Evolutionary conservation across 2,888 invertebrate species (phyloP), one percentile per base, ranked within the genome.

Genomic region (Heliconius aoede): DNA sequence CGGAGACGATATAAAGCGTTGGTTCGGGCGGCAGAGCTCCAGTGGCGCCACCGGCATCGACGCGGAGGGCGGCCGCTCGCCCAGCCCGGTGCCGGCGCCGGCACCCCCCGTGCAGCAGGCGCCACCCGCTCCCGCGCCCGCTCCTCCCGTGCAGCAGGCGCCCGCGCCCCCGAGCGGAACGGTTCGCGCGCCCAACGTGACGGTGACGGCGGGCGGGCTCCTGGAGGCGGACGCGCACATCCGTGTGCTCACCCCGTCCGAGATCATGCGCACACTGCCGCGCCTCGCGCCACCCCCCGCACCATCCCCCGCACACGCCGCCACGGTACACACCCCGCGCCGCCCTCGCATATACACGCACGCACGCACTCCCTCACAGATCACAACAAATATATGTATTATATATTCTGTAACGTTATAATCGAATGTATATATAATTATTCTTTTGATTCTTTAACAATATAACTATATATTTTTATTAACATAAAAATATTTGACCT

Each of bases 221-320:
- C 93, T 94, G 89, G 92, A 93, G 91, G 93, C 94, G 84, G 97
- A 97, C 95, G 97, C 97, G 94, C 97, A 97, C 95, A 97, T 97
- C 93, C 96, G 97, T 92, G 97, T 97, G 94, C 96, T 97, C 92
- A 97, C 97, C 88, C 97, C 97, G 88, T 97, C 97, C 86, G 97
- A 97, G 96, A 97, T 97, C 93, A 97, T 97, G 97, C 96, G 97
- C 96, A 97, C 97, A 90, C 96, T 97, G 95, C 97, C 97, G 91
- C 97, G 97, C 93, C 96, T 97, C 93, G 96, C 96, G 96, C 96
- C 95, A 95, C 96, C 95, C 95, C 80, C 84, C 83, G 84, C 84
- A 84, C 81, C 58, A 24, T 26, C 84, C 82, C 83, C 78, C 77
- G 81, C 86, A 84, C 84, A 85, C 82, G 82, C 84, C 84, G 81